Base-by-base conservation (phyloP, 2,113 vertebrate genomes). In the Microcebus murinus region DNA sequence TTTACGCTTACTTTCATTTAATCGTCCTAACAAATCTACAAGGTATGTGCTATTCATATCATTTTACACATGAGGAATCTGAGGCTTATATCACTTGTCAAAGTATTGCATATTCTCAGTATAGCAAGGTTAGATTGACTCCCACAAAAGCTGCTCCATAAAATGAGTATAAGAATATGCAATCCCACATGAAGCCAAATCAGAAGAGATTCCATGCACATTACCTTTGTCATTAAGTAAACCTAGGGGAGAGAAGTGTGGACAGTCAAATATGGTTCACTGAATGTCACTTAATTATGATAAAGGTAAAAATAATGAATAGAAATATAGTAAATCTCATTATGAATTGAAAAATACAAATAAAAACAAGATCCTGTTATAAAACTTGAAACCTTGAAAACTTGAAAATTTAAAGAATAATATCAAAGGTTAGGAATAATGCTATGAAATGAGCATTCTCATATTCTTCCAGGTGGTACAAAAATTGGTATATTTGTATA, bases 301-400 rank as follows among this genome's bases (percentile, higher is more conserved):
- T 71, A 39, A 88, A 90, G 34, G 59, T n/a, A 59, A 90, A 96
- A 91, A 87, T 71, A 65, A 87, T 70, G 55, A 84, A 84, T 57
- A 27, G n/a, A 70, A 91, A 74, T 59, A 83, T 15, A 80, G 13
- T 4, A 13, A 71, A 4, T 79, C 17, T 90, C 23, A 50, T 80
- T 81, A 90, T 79, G 81, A 90, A 42, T n/a, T 42, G 12, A 79
- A 81, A 70, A 39, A 29, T 68, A 4, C 25, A 83, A 50, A 70
- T 36, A 68, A 82, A 92, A 83, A 77, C 73, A 85, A 97, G 21
- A n/a, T 74, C 21, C 8, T 9, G 21, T 61, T 70, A 68, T 6
- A 9, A 31, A 84, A 50, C 29, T 39, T 36, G 20, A 10, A 52
- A 86, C 90, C 65, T 39, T 36, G 25, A 10, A 52, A 87, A 92